Base-by-base conservation (phyloP, 2,888 invertebrate species). In the Scaptomyza cyrtandrae region DNA sequence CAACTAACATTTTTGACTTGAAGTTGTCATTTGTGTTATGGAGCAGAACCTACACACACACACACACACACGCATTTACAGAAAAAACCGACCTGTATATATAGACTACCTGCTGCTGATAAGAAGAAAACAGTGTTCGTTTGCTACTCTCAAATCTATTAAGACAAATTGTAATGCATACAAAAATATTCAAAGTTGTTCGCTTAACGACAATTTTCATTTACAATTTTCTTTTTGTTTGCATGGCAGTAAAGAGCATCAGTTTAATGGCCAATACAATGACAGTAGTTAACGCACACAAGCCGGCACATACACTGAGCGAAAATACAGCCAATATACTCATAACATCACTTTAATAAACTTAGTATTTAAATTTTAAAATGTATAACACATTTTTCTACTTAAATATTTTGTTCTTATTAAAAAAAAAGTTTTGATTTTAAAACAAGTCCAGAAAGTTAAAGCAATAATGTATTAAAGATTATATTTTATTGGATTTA, bases 161-260 rank as follows among this genome's bases (percentile, higher is more conserved):
- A 80, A 84, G 87, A 84, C 80, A 88, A 86, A 75, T 87, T 85
- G 80, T 75, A 68, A 65, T 77, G 60, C 59, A 65, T 29, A 64
- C 41, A 66, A 60, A 55, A 67, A 46, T 10, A 55, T 65, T 67
- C 29, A 62, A 65, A 48, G 54, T 54, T 55, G 35, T 24, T 24
- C 68, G 56, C 14, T 55, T 43, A 48, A 56, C 55, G 35, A 62
- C 68, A 64, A 4, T 48, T 62, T 75, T 41, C 59, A 69, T 73
- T 76, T 76, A 58, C 76, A 79, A 27, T 75, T 71, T 71, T 56
- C 71, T 85, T 82, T 75, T 75, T 76, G 54, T 68, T 63, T 52
- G 60, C 10, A 9, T 48, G 33, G 7, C 54, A 45, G 16, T 19
- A 63, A 19, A 31, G 45, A 55, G 60, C 60, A 56, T 54, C 65